Base-by-base conservation (phyloP, 1,140 invertebrate genomes). In the Archivesica marissinica region DNA sequence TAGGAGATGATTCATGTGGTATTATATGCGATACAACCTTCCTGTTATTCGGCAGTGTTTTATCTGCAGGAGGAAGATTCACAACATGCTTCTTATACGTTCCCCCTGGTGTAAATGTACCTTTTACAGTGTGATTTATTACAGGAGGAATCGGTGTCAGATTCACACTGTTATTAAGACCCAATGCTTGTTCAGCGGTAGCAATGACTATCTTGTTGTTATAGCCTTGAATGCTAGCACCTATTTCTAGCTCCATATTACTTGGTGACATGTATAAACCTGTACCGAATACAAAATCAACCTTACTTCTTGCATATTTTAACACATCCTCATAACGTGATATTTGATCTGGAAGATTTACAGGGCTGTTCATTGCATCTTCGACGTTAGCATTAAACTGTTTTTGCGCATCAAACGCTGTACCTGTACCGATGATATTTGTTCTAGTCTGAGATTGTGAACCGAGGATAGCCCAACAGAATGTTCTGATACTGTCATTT, bases 251-350 rank as follows among this genome's bases (percentile, higher is more conserved):
- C 13, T 39, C 17, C 56, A 68, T 77, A 30, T 86, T 39, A 61
- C 54, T 76, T 23, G 56, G 85, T n/a, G 54, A 25, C 54, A 83
- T 68, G 44, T 84, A 84, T n/a, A 84, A 41, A 2, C 56, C 80
- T 15, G 61, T 64, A 41, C 56, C 72, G 23, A 72, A 38, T 33
- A 66, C 50, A 39, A 3, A 30, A 50, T 52, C 17, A 15, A 72
- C 25, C 23, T 39, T 50, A 54, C 38, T n/a, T n/a, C n/a, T n/a
- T n/a, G n/a, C n/a, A n/a, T n/a, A n/a, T n/a, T 61, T 9, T 28
- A 76, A 30, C 17, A 54, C 13, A 23, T 76, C 50, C 38, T 76
- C 20, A 50, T 76, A 84, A 11, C 38, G 6, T 39, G 17, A 23
- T 23, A 76, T 76, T 28, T 39, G 70, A 33, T 25, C 28, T 33